Evolutionary conservation across 2,797 vertebrate species (phyloP), one percentile per base, ranked within the genome.

Genomic region (Chrosomus eos): DNA sequence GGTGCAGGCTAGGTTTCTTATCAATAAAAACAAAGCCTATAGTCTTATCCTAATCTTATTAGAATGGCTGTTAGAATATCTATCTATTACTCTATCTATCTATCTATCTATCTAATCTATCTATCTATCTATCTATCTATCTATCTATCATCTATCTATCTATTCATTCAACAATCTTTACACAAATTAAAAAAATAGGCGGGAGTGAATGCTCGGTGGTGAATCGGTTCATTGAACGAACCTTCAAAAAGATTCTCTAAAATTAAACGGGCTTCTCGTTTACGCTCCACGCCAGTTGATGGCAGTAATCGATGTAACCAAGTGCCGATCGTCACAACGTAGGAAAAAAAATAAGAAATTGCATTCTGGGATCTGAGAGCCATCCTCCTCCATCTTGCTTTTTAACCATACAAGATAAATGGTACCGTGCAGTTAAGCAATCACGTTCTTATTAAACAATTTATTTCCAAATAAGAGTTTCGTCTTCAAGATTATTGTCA

Each of bases 371-470:
- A 77, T 45, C 2, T 48, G 31, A 77, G 33, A 10, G 11, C 23
- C n/a, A 11, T 19, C 73, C 73, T 19, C 73, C 73, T 82, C 85
- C 85, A 86, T 86, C 73, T 86, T 86, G 80, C 53, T 62, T 77
- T 82, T 48, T 71, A 62, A 28, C 60, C 26, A 43, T 19, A 38
- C 51, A 31, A 60, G 28, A 82, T 71, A 33, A 86, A 76, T 51
- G 53, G 21, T 40, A 66, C 43, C 10, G 21, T 62, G 10, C 36
- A 70, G 72, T 36, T 58, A 71, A 77, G 81, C 28, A 23, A 21
- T 51, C 38, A 70, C 28, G 55, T 38, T 77, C 53, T 55, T 82
- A 28, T 77, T 58, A 67, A 68, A n/a, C n/a, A 21, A 21, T 26
- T 58, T 0, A 18, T 38, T 26, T 67, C 14, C 4, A 43, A 58